These are phyloP conservation scores for Dinoponera quadriceps DNA, from an alignment of 1,140 invertebrate species.

Conservation along the genomic window DNA sequence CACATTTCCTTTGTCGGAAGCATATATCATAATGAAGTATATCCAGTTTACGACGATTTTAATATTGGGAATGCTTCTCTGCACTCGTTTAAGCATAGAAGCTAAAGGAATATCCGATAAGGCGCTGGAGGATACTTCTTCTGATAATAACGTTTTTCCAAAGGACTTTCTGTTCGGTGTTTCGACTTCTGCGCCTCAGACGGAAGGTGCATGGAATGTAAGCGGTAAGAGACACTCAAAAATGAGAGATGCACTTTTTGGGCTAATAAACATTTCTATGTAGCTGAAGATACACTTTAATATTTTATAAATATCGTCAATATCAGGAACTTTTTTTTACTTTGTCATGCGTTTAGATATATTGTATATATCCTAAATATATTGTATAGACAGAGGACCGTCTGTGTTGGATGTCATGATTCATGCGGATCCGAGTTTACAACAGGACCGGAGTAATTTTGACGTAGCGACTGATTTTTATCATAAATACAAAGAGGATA, in stretches of 20 bases:
- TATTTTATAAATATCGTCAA: neutral
- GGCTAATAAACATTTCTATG: neutral
- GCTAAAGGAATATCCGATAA: no score
- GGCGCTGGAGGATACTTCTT: no score
- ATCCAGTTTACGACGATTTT: no score
- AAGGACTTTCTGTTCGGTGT: slow-evolving; percentile 87
- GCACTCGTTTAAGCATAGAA: no score
- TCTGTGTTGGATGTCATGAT: slow-evolving; percentile 77
- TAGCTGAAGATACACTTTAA: neutral
- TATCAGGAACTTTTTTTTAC: neutral
- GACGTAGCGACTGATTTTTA: slow-evolving; percentile 90
- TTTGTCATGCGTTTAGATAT: neutral
- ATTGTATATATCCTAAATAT: slow-evolving; percentile 22
- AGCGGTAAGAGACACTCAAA: slow-evolving; percentile 81
- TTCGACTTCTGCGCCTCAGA: slow-evolving; percentile 87
- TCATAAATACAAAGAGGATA: slow-evolving; percentile 88
- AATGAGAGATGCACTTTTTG: neutral
- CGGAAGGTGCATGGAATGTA: slow-evolving; percentile 88
- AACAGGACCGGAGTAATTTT: slow-evolving; percentile 84
- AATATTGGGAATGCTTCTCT: no score
- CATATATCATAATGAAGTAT: no score
- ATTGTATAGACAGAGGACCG: neutral
- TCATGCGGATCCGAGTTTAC: slow-evolving; percentile 71
- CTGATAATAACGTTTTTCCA: slow-evolving; percentile 80
- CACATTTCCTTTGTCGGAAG: no score